Percentiles rank a stretch among this genome's conserved stretches.
Conservation (phyloP, 2,797 vertebrate genomes). For the Decapterus maruadsi region DNA sequence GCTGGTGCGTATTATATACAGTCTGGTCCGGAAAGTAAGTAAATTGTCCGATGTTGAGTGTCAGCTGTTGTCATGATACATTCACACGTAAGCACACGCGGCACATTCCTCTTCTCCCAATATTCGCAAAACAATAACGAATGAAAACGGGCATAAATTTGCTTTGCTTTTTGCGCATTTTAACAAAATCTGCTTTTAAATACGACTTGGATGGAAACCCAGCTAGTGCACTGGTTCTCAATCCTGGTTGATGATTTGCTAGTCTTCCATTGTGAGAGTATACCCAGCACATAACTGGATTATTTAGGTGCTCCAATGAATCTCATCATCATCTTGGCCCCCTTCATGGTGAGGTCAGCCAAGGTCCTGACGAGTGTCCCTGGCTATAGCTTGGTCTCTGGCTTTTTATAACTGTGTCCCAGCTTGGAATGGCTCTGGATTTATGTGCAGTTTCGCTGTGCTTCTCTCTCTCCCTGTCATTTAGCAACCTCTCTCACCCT, state of each 20-base stretch:
- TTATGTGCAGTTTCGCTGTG: conserved; percentile 36
- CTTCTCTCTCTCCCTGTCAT: conserved; percentile 19
- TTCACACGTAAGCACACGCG: no score
- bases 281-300: not conserved
- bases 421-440: conserved; percentile 40
- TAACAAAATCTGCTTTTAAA: no score
- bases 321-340: conserved; percentile 27
- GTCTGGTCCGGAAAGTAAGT: no score
- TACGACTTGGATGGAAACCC: no score
- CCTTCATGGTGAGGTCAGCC: conserved; percentile 35
- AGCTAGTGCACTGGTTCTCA: not conserved
- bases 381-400: conserved; percentile 24
- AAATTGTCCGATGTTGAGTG: no score
- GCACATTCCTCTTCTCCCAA: no score
- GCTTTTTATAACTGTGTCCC: conserved; percentile 20
- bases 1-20: no score
- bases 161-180: no score
- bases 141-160: no score
- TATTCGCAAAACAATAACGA: no score
- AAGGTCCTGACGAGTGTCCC: conserved; percentile 21
- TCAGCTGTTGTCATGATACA: no score
- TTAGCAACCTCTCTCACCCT: conserved; percentile 28
- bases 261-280: not conserved
- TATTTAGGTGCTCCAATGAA: conserved; percentile 31
- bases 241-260: not conserved